These are phyloP conservation scores for Tethea ocularis DNA, from an alignment of 2,888 invertebrate genomes.

Conservation along the genomic window DNA sequence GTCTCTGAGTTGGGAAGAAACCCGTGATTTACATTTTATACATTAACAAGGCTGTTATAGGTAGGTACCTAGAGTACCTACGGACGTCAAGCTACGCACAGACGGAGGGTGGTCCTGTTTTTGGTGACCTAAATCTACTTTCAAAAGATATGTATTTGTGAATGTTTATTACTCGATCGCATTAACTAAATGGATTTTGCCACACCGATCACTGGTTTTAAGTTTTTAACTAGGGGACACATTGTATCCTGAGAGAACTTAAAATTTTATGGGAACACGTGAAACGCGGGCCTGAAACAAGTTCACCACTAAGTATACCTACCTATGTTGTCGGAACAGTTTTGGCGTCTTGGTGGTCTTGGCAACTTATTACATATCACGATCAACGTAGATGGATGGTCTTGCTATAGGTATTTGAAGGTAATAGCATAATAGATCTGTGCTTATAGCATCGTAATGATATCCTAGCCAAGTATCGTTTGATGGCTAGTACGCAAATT, in stretches of 20 bases:
- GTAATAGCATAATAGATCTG: conserved; percentile 10
- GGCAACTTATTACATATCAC: neutral
- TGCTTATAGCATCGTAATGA: conserved; percentile 15
- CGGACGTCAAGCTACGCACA: conserved; percentile 46
- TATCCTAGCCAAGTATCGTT: conserved; percentile 9
- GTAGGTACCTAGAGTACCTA: too few relatives aligned
- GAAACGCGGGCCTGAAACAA: too few relatives aligned
- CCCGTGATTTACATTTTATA: conserved; percentile 51
- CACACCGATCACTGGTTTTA: too few relatives aligned
- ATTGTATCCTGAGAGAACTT: too few relatives aligned
- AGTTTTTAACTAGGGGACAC: too few relatives aligned
- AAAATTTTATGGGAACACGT: too few relatives aligned
- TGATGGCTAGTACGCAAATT: conserved; percentile 37
- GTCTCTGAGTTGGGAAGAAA: conserved; percentile 30
- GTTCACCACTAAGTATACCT: too few relatives aligned
- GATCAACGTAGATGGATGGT: neutral
- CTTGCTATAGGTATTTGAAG: neutral
- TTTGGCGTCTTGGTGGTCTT: too few relatives aligned
- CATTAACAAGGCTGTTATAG: conserved; percentile 41
- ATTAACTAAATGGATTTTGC: too few relatives aligned
- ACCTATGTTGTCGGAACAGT: neutral
- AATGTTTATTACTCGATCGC: too few relatives aligned
- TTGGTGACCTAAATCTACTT: conserved; percentile 46
- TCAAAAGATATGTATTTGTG: too few relatives aligned
- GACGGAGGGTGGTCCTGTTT: conserved; percentile 50